These are phyloP conservation scores for Oreortyx pictus DNA, from an alignment of 2,797 vertebrate genomes.

Conservation along the genomic window DNA sequence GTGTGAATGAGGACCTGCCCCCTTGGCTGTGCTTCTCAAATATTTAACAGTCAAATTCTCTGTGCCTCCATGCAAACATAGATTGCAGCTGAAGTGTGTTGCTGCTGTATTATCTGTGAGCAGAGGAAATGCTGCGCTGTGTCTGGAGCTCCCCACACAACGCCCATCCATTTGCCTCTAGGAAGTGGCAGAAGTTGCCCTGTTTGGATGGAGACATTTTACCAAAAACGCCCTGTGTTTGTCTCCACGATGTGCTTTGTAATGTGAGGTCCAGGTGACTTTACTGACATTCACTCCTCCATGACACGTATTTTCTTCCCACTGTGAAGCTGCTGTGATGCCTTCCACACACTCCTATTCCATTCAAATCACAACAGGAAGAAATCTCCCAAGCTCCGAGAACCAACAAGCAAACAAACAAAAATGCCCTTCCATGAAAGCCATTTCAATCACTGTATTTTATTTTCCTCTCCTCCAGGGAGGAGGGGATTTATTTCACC, in stretches of 20 bases:
- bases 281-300: not conserved
- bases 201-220: not conserved
- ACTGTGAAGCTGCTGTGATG: not conserved
- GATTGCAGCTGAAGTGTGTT: not conserved
- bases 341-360: not conserved
- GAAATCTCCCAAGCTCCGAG: not conserved
- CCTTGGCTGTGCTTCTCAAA: not conserved
- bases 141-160: not conserved
- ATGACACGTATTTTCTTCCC: too few species aligned
- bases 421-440: not conserved
- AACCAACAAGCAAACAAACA: not conserved
- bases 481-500: conserved; percentile 40
- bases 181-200: not conserved
- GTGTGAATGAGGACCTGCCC: not conserved
- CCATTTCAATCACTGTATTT: conserved; percentile 42
- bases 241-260: not conserved
- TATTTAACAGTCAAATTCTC: not conserved
- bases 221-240: not conserved
- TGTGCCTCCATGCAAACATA: not conserved
- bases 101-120: not conserved
- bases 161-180: not conserved
- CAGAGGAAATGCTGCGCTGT: not conserved
- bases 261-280: not conserved
- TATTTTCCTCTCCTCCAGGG: not conserved
- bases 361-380: not conserved